Evolutionary conservation across 2,888 invertebrate species (phyloP).

Genomic region (Leptopilina myrica): DNA sequence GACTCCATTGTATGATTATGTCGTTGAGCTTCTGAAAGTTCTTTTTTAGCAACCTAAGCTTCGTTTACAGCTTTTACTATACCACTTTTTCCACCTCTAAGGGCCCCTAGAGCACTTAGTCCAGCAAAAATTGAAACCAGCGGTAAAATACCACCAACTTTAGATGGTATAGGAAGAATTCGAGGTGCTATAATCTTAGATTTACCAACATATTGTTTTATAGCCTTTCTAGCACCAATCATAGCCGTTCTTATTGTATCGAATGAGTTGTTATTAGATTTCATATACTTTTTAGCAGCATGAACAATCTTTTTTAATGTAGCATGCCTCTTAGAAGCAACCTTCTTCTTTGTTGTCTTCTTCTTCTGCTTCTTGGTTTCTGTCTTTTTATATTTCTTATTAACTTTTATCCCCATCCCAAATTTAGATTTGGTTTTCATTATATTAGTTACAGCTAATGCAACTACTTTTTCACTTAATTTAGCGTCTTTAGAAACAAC

Average conservation of each 20-base stretch:
- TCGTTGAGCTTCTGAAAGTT: too few species aligned
- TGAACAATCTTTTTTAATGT: conserved; percentile 40
- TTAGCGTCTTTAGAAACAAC: too few species aligned
- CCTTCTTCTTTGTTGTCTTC: not conserved
- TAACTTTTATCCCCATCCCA: too few species aligned
- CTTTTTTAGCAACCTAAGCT: too few species aligned
- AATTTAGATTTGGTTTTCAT: too few species aligned
- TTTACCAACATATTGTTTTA: conserved; percentile 49
- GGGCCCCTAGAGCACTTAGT: too few species aligned
- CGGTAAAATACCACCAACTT: conserved; percentile 42
- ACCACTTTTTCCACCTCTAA: too few species aligned
- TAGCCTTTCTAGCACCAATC: conserved; percentile 46
- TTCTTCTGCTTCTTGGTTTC: not conserved
- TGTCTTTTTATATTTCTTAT: too few species aligned
- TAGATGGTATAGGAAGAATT: conserved; percentile 34
- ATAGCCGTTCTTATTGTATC: conserved; percentile 45
- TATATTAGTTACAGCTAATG: too few species aligned
- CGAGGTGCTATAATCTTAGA: conserved; percentile 40
- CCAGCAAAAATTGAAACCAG: conserved; percentile 47
- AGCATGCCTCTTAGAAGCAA: not conserved
- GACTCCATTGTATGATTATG: too few species aligned
- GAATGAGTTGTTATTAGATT: not conserved
- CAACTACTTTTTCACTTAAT: too few species aligned
- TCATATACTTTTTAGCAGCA: conserved; percentile 27
- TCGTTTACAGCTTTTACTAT: too few species aligned